Evolutionary conservation across 2,113 vertebrate species (phyloP).

Genomic region (Marmota monax): DNA sequence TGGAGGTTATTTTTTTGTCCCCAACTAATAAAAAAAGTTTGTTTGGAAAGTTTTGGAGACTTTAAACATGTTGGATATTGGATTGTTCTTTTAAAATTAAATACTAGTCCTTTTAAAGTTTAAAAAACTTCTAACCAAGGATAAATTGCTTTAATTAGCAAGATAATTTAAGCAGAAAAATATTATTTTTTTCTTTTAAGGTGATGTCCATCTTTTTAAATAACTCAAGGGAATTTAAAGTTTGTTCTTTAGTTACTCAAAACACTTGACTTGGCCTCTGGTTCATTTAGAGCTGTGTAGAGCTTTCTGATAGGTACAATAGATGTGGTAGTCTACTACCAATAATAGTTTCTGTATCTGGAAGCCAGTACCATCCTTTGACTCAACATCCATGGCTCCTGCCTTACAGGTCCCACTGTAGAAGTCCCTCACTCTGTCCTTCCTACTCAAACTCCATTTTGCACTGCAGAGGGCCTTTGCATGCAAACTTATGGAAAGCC

Average conservation of each 20-base stretch:
- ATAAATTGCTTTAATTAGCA: conserved; percentile 39
- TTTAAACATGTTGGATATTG: background rate
- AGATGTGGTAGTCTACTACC: background rate
- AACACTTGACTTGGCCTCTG: background rate
- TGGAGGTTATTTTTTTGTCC: conserved; percentile 15
- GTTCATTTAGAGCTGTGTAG: conserved; percentile 36
- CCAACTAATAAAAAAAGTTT: conserved; percentile 33
- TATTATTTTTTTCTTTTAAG: conserved; percentile 38
- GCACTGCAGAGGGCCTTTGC: background rate
- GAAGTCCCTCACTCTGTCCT: background rate
- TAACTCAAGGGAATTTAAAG: conserved; percentile 24
- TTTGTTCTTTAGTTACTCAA: conserved; percentile 28
- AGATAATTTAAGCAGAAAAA: conserved; percentile 47
- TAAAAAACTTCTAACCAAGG: conserved; percentile 26
- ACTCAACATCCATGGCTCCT: background rate
- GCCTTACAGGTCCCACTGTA: background rate
- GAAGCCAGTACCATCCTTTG: conserved; percentile 42
- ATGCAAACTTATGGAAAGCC: background rate
- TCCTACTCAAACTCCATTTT: background rate
- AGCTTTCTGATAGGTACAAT: conserved; percentile 6
- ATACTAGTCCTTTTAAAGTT: conserved; percentile 15
- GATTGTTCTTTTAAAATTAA: conserved; percentile 40
- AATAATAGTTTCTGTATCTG: conserved; percentile 23
- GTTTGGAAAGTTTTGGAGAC: conserved; percentile 28
- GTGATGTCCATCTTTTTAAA: background rate